A percentile compares a stretch with the other conserved stretches of the same genome.
These are phyloP conservation scores for Acanthosepion lycidas DNA, from an alignment of 2,888 invertebrate species.

Conservation along the genomic window DNA sequence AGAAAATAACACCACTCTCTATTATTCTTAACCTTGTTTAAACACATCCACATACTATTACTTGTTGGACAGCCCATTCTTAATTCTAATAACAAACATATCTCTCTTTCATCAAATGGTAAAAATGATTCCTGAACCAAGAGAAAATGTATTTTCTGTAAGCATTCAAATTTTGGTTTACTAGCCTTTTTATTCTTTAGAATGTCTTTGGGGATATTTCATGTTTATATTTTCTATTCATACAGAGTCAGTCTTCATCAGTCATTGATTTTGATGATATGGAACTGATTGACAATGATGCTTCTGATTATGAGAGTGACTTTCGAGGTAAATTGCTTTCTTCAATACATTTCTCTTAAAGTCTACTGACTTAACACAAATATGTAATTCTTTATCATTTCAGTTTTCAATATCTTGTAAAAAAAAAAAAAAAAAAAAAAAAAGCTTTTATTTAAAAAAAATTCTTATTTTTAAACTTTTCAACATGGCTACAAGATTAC, in stretches of 20 bases:
- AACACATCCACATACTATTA: too few species aligned
- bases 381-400: background rate
- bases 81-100: too few species aligned
- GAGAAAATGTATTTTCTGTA: too few species aligned
- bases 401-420: background rate
- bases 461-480: background rate
- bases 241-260: slow-evolving; percentile 52
- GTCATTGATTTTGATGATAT: slow-evolving; percentile 61
- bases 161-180: too few species aligned
- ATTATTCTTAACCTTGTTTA: too few species aligned
- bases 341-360: background rate
- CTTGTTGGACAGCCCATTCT: too few species aligned
- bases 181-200: too few species aligned
- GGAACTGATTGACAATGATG: slow-evolving; percentile 59
- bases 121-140: too few species aligned
- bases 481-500: too few species aligned
- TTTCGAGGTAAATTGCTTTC: slow-evolving; percentile 52
- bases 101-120: too few species aligned
- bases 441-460: background rate
- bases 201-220: too few species aligned
- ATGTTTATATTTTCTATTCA: background rate
- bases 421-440: background rate
- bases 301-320: slow-evolving; percentile 60
- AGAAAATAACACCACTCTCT: too few species aligned
- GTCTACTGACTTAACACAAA: background rate